A percentile compares a stretch with the other conserved stretches of the same genome.
These are phyloP conservation scores for Hoplias malabaricus DNA, from an alignment of 2,113 vertebrate genomes.

Conservation along the genomic window DNA sequence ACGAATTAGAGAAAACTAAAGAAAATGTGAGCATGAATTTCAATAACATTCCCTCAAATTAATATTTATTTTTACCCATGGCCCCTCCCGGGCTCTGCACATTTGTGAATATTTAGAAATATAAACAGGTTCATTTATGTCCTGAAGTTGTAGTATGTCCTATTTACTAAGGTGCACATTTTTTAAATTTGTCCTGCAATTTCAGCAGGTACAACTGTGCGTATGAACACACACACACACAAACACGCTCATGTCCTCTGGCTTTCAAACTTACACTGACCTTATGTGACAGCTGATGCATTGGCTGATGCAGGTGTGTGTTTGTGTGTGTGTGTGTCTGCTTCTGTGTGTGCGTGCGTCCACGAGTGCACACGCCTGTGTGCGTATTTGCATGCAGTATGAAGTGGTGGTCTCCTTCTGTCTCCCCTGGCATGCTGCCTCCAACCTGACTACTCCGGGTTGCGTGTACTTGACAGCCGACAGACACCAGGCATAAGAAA, in stretches of 20 bases:
- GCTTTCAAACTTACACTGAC: slow-evolving; percentile 46
- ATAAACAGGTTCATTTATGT: too few species aligned
- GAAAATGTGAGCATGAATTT: too few species aligned
- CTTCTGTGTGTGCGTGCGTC: slow-evolving; percentile 21
- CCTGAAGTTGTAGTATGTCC: too few species aligned
- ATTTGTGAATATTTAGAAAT: too few species aligned
- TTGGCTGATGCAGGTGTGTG: slow-evolving; percentile 30
- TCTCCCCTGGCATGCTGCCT: slow-evolving; percentile 30
- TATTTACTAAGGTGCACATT: too few species aligned
- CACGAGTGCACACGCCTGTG: neutral
- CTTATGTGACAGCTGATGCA: slow-evolving; percentile 44
- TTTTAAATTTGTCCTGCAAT: too few species aligned
- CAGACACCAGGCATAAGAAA: slow-evolving; percentile 36
- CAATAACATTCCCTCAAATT: too few species aligned
- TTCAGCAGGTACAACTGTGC: too few species aligned
- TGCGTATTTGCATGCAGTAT: slow-evolving; percentile 30
- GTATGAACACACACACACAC: too few species aligned
- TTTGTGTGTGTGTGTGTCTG: slow-evolving; percentile 20
- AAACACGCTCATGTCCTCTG: slow-evolving; percentile 40
- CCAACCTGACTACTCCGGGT: slow-evolving; percentile 48
- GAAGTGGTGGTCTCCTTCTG: slow-evolving; percentile 18
- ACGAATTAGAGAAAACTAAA: too few species aligned
- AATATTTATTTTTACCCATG: too few species aligned
- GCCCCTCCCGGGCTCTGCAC: too few species aligned
- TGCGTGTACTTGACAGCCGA: slow-evolving; percentile 58